A percentile compares a stretch with the other conserved stretches of the same genome.
phyloP scores from a whole-genome alignment of 1,140 invertebrate genomes.

The Aphaenogaster floridana region DNA sequence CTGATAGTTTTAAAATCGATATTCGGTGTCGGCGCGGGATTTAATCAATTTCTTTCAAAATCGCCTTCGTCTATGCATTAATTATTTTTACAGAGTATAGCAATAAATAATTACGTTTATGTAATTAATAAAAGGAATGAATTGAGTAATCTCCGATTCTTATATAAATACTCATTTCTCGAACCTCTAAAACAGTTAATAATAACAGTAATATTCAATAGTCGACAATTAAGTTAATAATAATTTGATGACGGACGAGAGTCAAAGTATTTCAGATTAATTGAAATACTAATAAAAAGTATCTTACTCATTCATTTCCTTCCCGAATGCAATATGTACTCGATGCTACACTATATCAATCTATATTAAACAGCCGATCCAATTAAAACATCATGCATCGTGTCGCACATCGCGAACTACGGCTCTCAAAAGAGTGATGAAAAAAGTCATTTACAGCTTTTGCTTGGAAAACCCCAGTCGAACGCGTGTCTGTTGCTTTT shows the following conservation, averaged over 20 bases:
- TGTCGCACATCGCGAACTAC: conserved; percentile 59
- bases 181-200: neutral
- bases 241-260: neutral
- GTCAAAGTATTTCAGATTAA: conserved; percentile 6
- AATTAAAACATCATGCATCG: conserved; percentile 77
- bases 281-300: neutral
- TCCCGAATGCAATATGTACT: neutral
- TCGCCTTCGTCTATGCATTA: neutral
- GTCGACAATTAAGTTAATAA: neutral
- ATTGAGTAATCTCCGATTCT: neutral
- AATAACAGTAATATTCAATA: neutral
- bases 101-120: conserved; percentile 5
- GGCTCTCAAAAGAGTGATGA: conserved; percentile 59
- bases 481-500: neutral
- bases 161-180: neutral
- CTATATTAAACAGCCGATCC: conserved; percentile 67
- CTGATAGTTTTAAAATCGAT: conserved; percentile 16
- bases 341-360: conserved; percentile 62
- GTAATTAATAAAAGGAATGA: neutral
- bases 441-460: conserved; percentile 36
- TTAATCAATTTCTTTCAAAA: conserved; percentile 39
- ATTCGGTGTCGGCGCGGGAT: neutral
- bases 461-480: neutral
- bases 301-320: neutral
- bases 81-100: neutral